Conservation (phyloP, 2,113 vertebrate species). For the Brienomyrus brachyistius region DNA sequence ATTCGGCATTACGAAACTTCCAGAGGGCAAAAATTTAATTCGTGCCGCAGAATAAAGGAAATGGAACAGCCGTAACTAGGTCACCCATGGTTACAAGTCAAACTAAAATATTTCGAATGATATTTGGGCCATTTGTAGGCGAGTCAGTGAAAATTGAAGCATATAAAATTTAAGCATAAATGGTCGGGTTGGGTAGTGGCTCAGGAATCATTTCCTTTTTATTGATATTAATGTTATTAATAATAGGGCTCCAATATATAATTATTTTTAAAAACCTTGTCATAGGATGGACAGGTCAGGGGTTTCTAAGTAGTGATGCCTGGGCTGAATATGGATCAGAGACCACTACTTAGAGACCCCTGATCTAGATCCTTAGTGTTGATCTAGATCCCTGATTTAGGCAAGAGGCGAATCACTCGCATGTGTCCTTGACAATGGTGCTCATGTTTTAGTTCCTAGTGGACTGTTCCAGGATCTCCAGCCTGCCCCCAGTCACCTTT, state of each 20-base stretch:
- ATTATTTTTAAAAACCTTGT: not conserved
- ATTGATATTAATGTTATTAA: not conserved
- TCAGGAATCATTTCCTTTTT: not conserved
- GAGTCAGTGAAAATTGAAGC: not conserved
- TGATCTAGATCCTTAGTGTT: not conserved
- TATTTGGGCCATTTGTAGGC: not conserved
- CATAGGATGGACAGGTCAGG: not conserved
- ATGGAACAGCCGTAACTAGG: not conserved
- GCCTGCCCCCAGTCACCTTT: constrained; percentile 66
- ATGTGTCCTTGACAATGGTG: not conserved
- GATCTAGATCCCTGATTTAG: not conserved
- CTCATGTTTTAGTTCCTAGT: constrained; percentile 51
- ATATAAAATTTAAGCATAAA: not conserved
- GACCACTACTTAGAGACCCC: no score
- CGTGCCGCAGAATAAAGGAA: not conserved
- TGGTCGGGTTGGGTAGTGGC: not conserved
- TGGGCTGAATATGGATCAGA: not conserved
- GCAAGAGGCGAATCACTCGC: not conserved
- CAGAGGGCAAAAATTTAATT: not conserved
- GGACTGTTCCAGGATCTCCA: constrained; percentile 62
- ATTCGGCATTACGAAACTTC: not conserved
- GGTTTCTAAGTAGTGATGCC: no score
- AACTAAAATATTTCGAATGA: not conserved
- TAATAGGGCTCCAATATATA: not conserved
- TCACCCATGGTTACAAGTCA: not conserved